These are phyloP conservation scores for Erinaceus europaeus DNA, from an alignment of 2,113 vertebrate genomes.

Conservation along the genomic window DNA sequence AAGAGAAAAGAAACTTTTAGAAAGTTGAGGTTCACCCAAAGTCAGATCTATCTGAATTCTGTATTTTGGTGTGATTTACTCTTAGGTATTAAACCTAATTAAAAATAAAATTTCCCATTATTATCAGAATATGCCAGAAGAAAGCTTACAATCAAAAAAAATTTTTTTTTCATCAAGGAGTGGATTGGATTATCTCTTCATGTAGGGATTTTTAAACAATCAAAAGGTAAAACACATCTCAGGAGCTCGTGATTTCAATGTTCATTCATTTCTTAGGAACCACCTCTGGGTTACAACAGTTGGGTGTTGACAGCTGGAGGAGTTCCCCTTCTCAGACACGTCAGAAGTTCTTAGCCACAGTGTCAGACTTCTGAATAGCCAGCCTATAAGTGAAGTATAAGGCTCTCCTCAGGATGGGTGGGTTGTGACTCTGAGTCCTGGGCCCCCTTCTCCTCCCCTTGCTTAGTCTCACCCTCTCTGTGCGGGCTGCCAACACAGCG, in stretches of 20 bases:
- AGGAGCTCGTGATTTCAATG: constrained; percentile 59
- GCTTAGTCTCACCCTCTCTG: background rate
- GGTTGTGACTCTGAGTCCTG: background rate
- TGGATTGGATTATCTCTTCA: constrained; percentile 42
- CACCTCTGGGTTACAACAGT: constrained; percentile 66
- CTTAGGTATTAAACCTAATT: background rate
- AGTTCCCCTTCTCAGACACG: constrained; percentile 66
- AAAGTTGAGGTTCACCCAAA: background rate
- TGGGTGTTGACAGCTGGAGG: constrained; percentile 63
- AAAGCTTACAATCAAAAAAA: constrained; percentile 23
- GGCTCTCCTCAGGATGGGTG: constrained; percentile 61
- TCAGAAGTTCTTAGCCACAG: constrained; percentile 67
- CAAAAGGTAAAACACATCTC: constrained; percentile 45
- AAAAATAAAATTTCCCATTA: constrained; percentile 36
- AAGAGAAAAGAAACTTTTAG: background rate
- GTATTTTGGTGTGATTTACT: constrained; percentile 26
- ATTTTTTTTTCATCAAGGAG: constrained; percentile 38
- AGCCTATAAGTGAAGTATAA: constrained; percentile 71
- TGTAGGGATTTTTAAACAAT: constrained; percentile 51
- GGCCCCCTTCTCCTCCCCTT: too few species aligned
- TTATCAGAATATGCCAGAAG: constrained; percentile 36
- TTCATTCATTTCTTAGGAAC: constrained; percentile 49
- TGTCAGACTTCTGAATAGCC: constrained; percentile 73
- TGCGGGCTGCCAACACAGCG: background rate
- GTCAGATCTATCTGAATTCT: background rate